Base-by-base conservation (phyloP, 2,888 invertebrate genomes). In the Ectemnius continuus region DNA sequence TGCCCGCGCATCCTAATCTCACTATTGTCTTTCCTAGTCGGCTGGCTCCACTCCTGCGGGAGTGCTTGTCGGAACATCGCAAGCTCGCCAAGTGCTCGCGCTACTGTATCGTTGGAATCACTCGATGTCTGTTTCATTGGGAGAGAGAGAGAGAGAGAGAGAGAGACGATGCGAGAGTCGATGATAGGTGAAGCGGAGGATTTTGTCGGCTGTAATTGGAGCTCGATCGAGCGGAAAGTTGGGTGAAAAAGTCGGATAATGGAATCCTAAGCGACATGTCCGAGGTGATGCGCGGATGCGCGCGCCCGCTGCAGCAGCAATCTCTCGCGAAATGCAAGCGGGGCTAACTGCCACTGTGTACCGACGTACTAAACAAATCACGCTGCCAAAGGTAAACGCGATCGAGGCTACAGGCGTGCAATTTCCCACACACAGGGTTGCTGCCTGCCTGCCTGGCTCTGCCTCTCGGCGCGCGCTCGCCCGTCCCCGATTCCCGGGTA, bases 301-400 rank as follows among this genome's bases (percentile, higher is more conserved):
- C n/a, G 61, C 69, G 66, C 60, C 52, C 74, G 60, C 3, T 23
- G 23, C 23, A 23, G 28, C 66, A 66, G 70, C 73, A 66, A 69
- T 66, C 66, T 70, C 45, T 46, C 75, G 61, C 48, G 59, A 70
- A 70, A 76, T 67, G 70, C 71, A 66, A 75, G 67, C 72, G 63
- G 62, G 52, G 75, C 52, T 66, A 23, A 66, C 70, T 67, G 61
- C 68, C 65, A 60, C 65, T 75, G 67, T 56, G 80, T 65, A 66
- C 67, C 61, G 78, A 70, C 76, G 61, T 70, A 76, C 75, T 77
- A 80, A 81, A 78, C 76, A 75, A 81, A 76, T 73, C 70, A 75
- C 75, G 61, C 26, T 47, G 46, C 18, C 57, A 46, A 52, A 28
- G 16, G 62, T 48, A 62, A 62, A 62, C 20, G 65, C 57, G 65